A percentile compares a stretch with the other conserved stretches of the same genome.
Conservation (phyloP, 2,888 invertebrate species). For the Sceliomorpha sp. region DNA sequence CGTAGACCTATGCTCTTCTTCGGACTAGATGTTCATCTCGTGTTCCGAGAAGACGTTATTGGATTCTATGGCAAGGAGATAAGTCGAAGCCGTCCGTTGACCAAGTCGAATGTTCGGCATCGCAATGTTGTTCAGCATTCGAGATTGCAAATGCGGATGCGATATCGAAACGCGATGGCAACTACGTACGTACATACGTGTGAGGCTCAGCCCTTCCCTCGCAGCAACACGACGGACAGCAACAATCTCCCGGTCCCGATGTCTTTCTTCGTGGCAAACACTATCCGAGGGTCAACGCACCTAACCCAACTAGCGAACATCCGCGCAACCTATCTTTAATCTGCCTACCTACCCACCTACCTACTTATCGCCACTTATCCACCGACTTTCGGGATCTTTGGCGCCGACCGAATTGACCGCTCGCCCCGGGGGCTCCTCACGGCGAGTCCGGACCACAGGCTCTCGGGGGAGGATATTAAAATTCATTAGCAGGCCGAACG, state of each 20-base stretch:
- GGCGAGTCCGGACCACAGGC: conserved; percentile 31
- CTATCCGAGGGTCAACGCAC: conserved; percentile 77
- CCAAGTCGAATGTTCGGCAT: conserved; percentile 3
- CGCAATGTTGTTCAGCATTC: conserved; percentile 31
- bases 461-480: conserved; percentile 39
- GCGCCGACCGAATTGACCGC: conserved; percentile 59
- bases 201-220: no score
- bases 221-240: conserved; percentile 47
- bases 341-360: conserved; percentile 79
- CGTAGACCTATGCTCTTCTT: conserved; percentile 28
- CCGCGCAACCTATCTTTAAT: conserved; percentile 69
- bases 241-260: conserved; percentile 62
- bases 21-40: conserved; percentile 25
- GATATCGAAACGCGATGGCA: conserved; percentile 16
- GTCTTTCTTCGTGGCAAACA: conserved; percentile 64
- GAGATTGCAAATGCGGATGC: conserved; percentile 33
- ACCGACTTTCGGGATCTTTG: conserved; percentile 64
- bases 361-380: conserved; percentile 78
- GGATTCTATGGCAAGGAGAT: conserved; percentile 28
- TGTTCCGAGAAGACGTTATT: conserved; percentile 32
- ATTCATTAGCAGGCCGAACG: conserved; percentile 22
- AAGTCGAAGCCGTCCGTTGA: conserved; percentile 21
- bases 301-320: conserved; percentile 71
- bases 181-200: no score
- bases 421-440: conserved; percentile 36